Conservation (phyloP, 1,140 invertebrate genomes). For the Sarcophaga peregrina region DNA sequence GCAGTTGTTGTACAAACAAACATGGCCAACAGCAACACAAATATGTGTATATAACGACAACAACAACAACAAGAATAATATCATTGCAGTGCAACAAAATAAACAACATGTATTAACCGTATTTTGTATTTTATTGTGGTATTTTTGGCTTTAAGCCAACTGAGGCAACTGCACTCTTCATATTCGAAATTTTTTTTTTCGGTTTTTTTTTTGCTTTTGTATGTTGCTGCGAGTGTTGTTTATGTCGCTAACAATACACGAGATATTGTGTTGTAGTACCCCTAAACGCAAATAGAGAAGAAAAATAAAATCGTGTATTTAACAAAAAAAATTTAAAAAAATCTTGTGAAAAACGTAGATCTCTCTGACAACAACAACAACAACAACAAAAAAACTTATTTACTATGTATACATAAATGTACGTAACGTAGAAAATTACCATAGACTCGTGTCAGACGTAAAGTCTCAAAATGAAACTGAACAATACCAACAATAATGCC, state of each 20-base stretch:
- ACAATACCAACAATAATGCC: not conserved
- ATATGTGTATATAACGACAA: too few species aligned
- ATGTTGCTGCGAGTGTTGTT: not conserved
- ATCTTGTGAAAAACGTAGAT: not conserved
- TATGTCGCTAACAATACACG: not conserved
- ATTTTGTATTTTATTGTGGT: not conserved
- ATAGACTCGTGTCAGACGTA: conserved; percentile 40
- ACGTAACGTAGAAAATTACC: not conserved
- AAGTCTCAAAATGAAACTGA: conserved; percentile 20
- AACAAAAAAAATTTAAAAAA: not conserved
- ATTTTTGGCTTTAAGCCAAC: conserved; percentile 15
- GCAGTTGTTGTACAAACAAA: not conserved
- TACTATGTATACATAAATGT: not conserved
- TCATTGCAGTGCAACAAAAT: not conserved
- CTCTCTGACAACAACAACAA: not conserved
- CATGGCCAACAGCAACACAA: not conserved
- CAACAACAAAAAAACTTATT: too few species aligned
- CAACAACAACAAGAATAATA: too few species aligned
- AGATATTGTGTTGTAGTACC: not conserved
- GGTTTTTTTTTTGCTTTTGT: not conserved
- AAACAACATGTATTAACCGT: not conserved
- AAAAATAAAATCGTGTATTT: not conserved
- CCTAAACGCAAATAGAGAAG: too few species aligned
- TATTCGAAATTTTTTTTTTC: not conserved
- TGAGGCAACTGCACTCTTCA: conserved; percentile 18